Base-by-base conservation (phyloP, 2,888 invertebrate genomes). In the Tetrapedia diversipes region DNA sequence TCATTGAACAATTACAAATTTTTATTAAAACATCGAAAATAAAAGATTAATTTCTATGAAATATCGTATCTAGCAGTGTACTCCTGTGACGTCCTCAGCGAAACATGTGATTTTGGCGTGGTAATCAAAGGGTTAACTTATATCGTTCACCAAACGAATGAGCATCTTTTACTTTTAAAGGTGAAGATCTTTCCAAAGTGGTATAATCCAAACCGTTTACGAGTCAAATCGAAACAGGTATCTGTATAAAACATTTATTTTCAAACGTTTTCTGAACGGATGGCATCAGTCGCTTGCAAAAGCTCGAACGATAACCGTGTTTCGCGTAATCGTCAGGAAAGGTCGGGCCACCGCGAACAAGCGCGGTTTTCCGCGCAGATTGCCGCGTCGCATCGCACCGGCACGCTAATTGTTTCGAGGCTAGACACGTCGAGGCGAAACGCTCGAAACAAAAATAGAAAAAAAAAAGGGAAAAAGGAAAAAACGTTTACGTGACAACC, bases 391-490 rank as follows among this genome's bases (percentile, higher is more conserved):
- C n/a, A n/a, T n/a, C n/a, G n/a, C n/a, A n/a, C n/a, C 43, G 53
- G 2, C 16, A 27, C 4, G 8, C 22, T 67, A 71, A 71, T 67
- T 67, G 71, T 67, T 71, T 53, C 37, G 37, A 53, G 10, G 34
- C 34, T n/a, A 19, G 37, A 51, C 11, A 7, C 16, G 53, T 22
- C 29, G n/a, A n/a, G n/a, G 27, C 22, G 19, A 37, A 37, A n/a
- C 11, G 8, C 1, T 1, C 0, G 8, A 43, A 43, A 45, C 14
- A 29, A 19, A 7, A 11, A 34, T 14, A 4, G 29, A 19, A 45
- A 10, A 22, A 59, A 59, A 22, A 45, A 22, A 29, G n/a, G n/a
- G n/a, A n/a, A 41, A 11, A 27, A 2, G 27, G 27, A 22, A 11
- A 37, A 34, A 66, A 34, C 34, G 19, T 34, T 45, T 32, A 14